Percentiles rank a stretch among this genome's conserved stretches.
Conservation (phyloP, 2,113 vertebrate species). For the Phyllostomus discolor region DNA sequence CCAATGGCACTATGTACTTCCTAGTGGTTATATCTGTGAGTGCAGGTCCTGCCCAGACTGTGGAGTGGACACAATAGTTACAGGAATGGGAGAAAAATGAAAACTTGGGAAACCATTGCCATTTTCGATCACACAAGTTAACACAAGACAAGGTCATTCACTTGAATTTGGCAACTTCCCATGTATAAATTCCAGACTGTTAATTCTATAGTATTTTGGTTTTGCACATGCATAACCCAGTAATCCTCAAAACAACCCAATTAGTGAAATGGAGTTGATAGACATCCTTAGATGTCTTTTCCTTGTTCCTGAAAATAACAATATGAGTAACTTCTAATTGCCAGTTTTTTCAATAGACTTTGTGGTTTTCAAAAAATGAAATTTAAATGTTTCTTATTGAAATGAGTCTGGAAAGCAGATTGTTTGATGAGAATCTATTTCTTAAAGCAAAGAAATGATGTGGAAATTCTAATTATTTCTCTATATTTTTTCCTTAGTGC, state of each 20-base stretch:
- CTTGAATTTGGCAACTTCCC: background rate
- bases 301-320: background rate
- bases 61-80: background rate
- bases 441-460: too few species aligned
- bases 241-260: background rate
- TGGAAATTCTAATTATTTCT: too few species aligned
- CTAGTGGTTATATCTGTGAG: background rate
- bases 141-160: background rate
- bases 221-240: background rate
- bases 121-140: background rate
- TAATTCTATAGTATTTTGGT: background rate
- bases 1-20: background rate
- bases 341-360: background rate
- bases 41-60: background rate
- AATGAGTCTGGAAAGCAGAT: background rate
- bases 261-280: background rate
- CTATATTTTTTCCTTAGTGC: too few species aligned
- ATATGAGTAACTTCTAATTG: background rate
- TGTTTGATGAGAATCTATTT: background rate
- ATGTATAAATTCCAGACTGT: background rate
- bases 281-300: background rate
- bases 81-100: background rate
- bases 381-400: background rate
- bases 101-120: background rate
- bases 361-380: background rate